Percentiles rank a stretch among this genome's conserved stretches.
These are phyloP conservation scores for Corbicula japonica DNA, from an alignment of 2,888 invertebrate genomes.

Conservation along the genomic window DNA sequence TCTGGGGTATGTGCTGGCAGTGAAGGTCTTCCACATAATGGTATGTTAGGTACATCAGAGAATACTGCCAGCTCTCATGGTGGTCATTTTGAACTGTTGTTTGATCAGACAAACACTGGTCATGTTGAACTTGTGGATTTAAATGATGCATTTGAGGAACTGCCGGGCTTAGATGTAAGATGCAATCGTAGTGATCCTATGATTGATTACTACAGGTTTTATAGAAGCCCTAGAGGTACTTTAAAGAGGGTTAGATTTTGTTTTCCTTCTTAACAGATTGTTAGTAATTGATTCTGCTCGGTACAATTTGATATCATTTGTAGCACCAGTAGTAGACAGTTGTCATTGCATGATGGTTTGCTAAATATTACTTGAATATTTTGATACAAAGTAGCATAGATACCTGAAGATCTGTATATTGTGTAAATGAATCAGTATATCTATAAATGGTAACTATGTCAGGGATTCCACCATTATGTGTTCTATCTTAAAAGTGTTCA, in stretches of 20 bases:
- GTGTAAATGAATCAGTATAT: too few species aligned
- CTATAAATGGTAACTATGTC: too few species aligned
- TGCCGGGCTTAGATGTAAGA: too few species aligned
- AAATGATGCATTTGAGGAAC: neutral
- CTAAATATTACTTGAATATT: too few species aligned
- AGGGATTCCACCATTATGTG: constrained; percentile 36
- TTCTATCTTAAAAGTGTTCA: constrained; percentile 26
- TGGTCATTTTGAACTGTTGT: neutral
- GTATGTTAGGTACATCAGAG: neutral
- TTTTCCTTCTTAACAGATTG: constrained; percentile 12
- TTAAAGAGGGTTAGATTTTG: constrained; percentile 37
- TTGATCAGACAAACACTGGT: constrained; percentile 2
- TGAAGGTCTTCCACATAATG: too few species aligned
- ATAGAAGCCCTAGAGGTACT: constrained; percentile 32
- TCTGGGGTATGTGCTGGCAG: neutral
- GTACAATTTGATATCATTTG: too few species aligned
- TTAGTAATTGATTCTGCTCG: too few species aligned
- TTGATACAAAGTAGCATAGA: too few species aligned
- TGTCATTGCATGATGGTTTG: too few species aligned
- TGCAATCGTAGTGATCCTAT: too few species aligned
- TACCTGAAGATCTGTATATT: neutral
- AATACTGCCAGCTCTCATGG: neutral
- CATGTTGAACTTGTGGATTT: neutral
- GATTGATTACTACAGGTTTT: constrained; percentile 13
- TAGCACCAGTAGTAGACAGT: too few species aligned